phyloP scores from a whole-genome alignment of 2,113 vertebrate species.

The Garra rufa region DNA sequence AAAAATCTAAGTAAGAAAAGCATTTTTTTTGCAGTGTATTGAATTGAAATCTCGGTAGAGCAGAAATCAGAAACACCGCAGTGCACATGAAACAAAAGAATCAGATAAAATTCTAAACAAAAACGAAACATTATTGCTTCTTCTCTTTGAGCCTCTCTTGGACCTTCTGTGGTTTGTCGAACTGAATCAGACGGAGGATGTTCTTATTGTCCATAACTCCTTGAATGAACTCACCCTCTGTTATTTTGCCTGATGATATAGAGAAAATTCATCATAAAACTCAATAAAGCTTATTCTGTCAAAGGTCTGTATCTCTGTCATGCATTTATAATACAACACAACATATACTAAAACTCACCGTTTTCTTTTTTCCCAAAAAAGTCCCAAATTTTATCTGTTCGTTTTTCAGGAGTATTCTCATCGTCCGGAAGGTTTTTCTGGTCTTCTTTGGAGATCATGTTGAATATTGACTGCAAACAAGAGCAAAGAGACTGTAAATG shows the following conservation, averaged over 20 bases:
- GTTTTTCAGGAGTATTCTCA: slow-evolving; percentile 78
- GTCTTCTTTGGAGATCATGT: slow-evolving; percentile 76
- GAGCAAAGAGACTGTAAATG: neutral
- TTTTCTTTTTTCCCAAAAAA: slow-evolving; percentile 79
- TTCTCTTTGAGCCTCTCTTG: slow-evolving; percentile 73
- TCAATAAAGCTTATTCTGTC: neutral
- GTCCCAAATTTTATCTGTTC: slow-evolving; percentile 76
- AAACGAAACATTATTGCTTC: slow-evolving; percentile 59
- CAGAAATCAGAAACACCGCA: neutral
- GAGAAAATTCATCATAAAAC: neutral
- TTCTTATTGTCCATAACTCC: slow-evolving; percentile 75
- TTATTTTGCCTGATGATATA: slow-evolving; percentile 71
- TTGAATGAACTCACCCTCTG: slow-evolving; percentile 77
- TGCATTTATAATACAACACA: neutral
- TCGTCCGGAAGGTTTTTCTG: slow-evolving; percentile 72
- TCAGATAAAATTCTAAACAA: neutral
- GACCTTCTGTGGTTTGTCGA: slow-evolving; percentile 73
- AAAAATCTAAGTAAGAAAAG: no score
- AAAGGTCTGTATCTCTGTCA: neutral
- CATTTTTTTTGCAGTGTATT: no score
- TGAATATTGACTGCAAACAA: slow-evolving; percentile 75
- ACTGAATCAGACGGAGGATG: slow-evolving; percentile 79
- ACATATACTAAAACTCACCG: slow-evolving; percentile 54
- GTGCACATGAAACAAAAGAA: slow-evolving; percentile 12
- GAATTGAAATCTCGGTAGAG: neutral